Evolutionary conservation across 2,113 vertebrate species (phyloP).

Genomic region (Chlorodrepanis virens): DNA sequence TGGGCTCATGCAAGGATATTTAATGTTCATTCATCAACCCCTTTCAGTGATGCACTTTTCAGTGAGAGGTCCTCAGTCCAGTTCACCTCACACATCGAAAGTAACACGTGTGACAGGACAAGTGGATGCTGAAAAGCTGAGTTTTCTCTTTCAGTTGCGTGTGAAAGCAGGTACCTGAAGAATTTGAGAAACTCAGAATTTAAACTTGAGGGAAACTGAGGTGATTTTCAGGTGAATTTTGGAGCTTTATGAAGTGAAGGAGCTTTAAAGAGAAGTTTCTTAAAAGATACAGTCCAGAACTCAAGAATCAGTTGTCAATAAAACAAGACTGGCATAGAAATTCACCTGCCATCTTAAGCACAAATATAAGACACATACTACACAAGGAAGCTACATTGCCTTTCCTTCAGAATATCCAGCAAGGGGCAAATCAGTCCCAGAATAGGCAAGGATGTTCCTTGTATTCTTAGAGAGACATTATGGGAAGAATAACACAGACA

Average conservation of each 20-base stretch:
- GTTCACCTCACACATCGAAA: not conserved
- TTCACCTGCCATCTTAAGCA: not conserved
- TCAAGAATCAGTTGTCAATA: not conserved
- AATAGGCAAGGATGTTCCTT: not conserved
- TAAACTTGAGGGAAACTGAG: not conserved
- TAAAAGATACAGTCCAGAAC: not conserved
- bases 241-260: not conserved
- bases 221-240: not conserved
- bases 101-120: not conserved
- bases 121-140: not conserved
- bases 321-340: not conserved
- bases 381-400: fast-evolving
- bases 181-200: not conserved
- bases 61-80: not conserved
- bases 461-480: not conserved
- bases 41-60: not conserved
- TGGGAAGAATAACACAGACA: not conserved
- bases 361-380: not conserved
- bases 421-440: not conserved
- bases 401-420: not conserved
- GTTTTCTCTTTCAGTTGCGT: not conserved
- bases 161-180: not conserved
- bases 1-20: not conserved
- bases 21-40: not conserved
- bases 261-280: not conserved